Evolutionary conservation across 2,113 vertebrate genomes (phyloP).

Genomic region (Salvator merianae): DNA sequence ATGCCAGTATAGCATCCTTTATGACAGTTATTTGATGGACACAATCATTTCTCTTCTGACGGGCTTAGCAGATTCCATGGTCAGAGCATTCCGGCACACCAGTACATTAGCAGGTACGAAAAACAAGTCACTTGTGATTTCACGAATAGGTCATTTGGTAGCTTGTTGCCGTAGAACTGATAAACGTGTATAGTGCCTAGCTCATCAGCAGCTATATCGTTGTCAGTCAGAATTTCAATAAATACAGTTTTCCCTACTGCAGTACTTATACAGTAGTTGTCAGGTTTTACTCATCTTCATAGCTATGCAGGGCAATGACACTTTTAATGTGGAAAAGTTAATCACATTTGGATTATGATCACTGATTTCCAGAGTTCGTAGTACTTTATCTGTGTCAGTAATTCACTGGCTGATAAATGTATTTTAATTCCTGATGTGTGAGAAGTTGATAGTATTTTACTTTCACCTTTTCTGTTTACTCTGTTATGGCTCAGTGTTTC

Average conservation of each 20-base stretch:
- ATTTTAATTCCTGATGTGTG: not conserved
- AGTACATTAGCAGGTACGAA: conserved; percentile 88
- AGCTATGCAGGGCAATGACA: not conserved
- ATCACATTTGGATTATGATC: not conserved
- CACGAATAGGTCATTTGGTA: not conserved
- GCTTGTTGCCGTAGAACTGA: too few species aligned
- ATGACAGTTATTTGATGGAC: conserved; percentile 87
- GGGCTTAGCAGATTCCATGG: conserved; percentile 83
- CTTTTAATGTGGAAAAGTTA: not conserved
- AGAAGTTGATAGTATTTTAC: not conserved
- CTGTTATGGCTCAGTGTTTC: not conserved
- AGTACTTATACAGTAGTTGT: not conserved
- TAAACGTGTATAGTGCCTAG: not conserved
- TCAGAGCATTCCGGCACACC: conserved; percentile 91
- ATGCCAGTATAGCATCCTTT: conserved; percentile 85
- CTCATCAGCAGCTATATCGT: not conserved
- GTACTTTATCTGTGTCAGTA: not conserved
- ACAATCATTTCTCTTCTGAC: conserved; percentile 85
- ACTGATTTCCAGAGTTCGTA: not conserved
- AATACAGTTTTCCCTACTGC: not conserved
- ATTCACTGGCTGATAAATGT: not conserved
- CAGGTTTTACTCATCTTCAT: not conserved
- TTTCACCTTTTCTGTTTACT: not conserved
- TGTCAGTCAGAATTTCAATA: not conserved
- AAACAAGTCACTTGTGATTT: not conserved